These are phyloP conservation scores for Halesus radiatus DNA, from an alignment of 1,140 invertebrate species.

Conservation along the genomic window DNA sequence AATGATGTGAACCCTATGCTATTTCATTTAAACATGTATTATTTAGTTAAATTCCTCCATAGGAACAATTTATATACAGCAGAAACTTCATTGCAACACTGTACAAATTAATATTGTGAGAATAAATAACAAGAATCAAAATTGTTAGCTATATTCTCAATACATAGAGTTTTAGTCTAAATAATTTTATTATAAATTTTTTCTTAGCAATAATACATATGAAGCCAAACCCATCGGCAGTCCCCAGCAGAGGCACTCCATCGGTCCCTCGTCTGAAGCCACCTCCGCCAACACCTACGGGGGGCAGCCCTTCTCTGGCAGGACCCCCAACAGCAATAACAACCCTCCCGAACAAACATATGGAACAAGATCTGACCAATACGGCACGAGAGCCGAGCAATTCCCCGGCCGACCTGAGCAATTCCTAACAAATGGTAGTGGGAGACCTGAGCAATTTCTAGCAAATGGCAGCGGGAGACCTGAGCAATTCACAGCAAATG, in stretches of 20 bases:
- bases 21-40: not conserved
- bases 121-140: too few relatives aligned
- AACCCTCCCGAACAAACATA: not conserved
- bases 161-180: too few relatives aligned
- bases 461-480: not conserved
- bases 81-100: too few relatives aligned
- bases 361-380: slow-evolving; percentile 2
- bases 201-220: slow-evolving; percentile 45
- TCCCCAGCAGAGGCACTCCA: slow-evolving; percentile 52
- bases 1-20: too few relatives aligned
- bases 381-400: slow-evolving; percentile 15
- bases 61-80: too few relatives aligned
- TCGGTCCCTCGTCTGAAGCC: slow-evolving; percentile 41
- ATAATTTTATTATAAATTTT: not conserved
- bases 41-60: not conserved
- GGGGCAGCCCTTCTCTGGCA: not conserved
- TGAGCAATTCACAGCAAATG: not conserved
- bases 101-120: too few relatives aligned
- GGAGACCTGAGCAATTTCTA: not conserved
- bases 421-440: slow-evolving; percentile 10
- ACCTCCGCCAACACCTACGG: slow-evolving; percentile 38
- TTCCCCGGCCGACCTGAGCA: slow-evolving; percentile 12
- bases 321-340: not conserved
- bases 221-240: slow-evolving; percentile 46
- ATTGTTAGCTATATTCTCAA: too few relatives aligned